Percentiles rank a stretch among this genome's conserved stretches.
Conservation (phyloP, 2,888 invertebrate genomes). For the Erynnis tages region DNA sequence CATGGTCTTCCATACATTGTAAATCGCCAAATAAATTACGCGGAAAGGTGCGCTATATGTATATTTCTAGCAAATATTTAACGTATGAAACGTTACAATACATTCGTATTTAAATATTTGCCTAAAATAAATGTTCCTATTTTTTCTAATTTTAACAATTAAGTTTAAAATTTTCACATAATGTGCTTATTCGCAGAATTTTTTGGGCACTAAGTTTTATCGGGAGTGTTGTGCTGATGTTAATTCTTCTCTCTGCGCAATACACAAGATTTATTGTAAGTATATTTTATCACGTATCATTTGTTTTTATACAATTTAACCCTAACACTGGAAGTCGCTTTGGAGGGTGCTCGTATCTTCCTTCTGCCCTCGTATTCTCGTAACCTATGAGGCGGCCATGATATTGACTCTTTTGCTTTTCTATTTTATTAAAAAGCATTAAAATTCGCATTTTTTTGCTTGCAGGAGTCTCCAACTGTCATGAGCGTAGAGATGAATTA, state of each 20-base stretch:
- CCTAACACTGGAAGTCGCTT: too few relatives aligned
- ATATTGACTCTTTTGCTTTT: too few relatives aligned
- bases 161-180: neutral
- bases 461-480: constrained; percentile 84
- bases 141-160: constrained; percentile 4
- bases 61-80: too few relatives aligned
- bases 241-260: constrained; percentile 52
- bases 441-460: constrained; percentile 11
- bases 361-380: too few relatives aligned
- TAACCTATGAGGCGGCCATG: too few relatives aligned
- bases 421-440: too few relatives aligned
- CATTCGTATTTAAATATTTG: too few relatives aligned
- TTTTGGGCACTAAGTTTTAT: constrained; percentile 60
- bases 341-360: too few relatives aligned
- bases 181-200: constrained; percentile 49
- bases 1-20: constrained; percentile 63
- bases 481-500: constrained; percentile 87
- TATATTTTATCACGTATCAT: constrained; percentile 17
- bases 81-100: too few relatives aligned
- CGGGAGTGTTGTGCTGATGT: constrained; percentile 45
- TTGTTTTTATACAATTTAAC: neutral
- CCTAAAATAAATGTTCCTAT: too few relatives aligned
- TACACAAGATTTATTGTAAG: constrained; percentile 60
- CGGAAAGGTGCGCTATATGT: constrained; percentile 50
- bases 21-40: constrained; percentile 56